Evolutionary conservation across 2,888 invertebrate species (phyloP).

Genomic region (Drosophila greeni): DNA sequence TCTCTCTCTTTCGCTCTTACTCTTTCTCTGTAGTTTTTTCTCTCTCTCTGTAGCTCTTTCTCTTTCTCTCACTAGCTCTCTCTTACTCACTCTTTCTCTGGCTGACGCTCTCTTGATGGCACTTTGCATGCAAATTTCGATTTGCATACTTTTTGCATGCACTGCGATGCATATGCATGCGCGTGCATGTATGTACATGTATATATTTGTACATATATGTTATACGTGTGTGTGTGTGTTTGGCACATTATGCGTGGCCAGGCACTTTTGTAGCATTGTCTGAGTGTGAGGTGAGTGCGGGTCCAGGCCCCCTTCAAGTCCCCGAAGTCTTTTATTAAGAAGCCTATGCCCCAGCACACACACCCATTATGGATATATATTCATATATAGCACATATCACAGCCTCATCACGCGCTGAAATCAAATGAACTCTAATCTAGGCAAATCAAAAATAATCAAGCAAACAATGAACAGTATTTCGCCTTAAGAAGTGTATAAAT

Average conservation of each 20-base stretch:
- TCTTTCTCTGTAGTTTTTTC: conserved; percentile 33
- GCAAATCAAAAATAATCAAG: conserved; percentile 20
- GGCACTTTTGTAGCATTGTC: conserved; percentile 44
- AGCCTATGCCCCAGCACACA: conserved; percentile 4
- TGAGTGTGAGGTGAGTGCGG: conserved; percentile 21
- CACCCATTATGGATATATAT: background rate
- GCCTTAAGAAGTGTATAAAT: background rate
- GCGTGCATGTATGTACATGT: conserved; percentile 12
- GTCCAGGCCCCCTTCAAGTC: background rate
- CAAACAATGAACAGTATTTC: conserved; percentile 22
- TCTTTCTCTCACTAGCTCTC: background rate
- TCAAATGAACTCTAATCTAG: conserved; percentile 18
- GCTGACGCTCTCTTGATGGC: conserved; percentile 54
- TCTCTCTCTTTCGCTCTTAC: background rate
- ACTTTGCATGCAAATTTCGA: conserved; percentile 71
- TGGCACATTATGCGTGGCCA: conserved; percentile 57
- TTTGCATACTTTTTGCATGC: conserved; percentile 69
- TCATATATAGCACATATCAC: background rate
- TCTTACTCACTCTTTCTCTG: background rate
- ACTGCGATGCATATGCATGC: conserved; percentile 43
- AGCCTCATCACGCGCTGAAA: background rate
- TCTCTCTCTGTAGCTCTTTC: background rate
- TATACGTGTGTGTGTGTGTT: conserved; percentile 24
- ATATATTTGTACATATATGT: background rate
- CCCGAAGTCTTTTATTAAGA: conserved; percentile 37